Evolutionary conservation across 2,797 vertebrate genomes (phyloP).

Genomic region (Decapterus maruadsi): DNA sequence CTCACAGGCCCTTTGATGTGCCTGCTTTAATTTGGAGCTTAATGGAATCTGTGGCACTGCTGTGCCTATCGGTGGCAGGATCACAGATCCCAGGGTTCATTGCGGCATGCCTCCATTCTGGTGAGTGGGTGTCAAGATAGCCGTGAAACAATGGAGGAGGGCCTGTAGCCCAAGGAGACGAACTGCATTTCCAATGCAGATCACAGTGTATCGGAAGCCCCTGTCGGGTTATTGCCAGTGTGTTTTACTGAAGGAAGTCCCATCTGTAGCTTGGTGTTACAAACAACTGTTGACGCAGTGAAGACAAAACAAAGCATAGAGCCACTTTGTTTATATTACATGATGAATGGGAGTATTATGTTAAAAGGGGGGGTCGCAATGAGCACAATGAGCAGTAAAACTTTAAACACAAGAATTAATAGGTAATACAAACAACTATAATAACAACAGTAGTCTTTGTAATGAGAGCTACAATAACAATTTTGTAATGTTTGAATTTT

Average conservation of each 20-base stretch:
- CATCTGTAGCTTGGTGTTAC: slow-evolving; percentile 42
- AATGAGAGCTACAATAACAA: background rate
- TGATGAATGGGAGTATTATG: background rate
- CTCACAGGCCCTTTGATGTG: slow-evolving; percentile 85
- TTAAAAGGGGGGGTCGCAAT: background rate
- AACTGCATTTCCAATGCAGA: slow-evolving; percentile 78
- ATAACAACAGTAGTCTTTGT: background rate
- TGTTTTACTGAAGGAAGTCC: slow-evolving; percentile 59
- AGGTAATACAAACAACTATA: background rate
- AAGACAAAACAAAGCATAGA: slow-evolving; percentile 29
- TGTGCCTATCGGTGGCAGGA: slow-evolving; percentile 84
- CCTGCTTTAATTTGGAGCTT: slow-evolving; percentile 88
- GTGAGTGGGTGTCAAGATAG: slow-evolving; percentile 85
- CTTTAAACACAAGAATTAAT: background rate
- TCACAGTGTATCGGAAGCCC: slow-evolving; percentile 65
- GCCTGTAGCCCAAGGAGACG: slow-evolving; percentile 75
- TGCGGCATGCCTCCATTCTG: slow-evolving; percentile 80
- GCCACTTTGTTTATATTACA: slow-evolving; percentile 24
- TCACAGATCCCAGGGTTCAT: slow-evolving; percentile 84
- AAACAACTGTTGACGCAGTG: slow-evolving; percentile 63
- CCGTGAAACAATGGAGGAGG: slow-evolving; percentile 83
- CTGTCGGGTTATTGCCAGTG: slow-evolving; percentile 46
- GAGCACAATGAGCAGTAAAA: background rate
- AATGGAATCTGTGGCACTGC: slow-evolving; percentile 85
- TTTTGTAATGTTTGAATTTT: background rate